phyloP scores from a whole-genome alignment of 1,140 invertebrate species.

The Lucilia sericata region DNA sequence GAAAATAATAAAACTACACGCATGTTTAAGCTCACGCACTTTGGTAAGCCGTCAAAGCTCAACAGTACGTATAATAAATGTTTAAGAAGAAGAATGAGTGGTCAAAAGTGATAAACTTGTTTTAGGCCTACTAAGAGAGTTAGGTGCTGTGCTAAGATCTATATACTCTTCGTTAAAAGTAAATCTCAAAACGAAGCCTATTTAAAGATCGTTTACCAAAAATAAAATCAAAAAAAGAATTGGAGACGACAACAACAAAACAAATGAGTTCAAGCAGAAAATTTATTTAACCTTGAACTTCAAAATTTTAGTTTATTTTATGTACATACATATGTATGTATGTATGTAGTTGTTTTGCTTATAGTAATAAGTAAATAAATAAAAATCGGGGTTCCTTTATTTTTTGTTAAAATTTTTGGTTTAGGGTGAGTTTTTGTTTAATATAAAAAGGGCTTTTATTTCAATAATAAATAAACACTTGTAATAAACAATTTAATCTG shows the following conservation, averaged over 20 bases:
- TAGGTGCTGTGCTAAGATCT: no score
- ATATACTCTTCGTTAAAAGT: no score
- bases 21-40: constrained; percentile 14
- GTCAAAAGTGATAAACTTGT: no score
- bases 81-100: no score
- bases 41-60: no score
- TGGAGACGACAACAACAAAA: neutral
- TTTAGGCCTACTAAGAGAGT: no score
- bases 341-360: neutral
- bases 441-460: neutral
- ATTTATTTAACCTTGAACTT: constrained; percentile 38
- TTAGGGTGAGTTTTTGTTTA: neutral
- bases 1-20: neutral
- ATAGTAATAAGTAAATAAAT: neutral
- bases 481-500: constrained; percentile 8
- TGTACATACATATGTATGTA: neutral
- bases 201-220: neutral
- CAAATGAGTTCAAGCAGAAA: constrained; percentile 11
- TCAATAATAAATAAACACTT: neutral
- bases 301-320: neutral
- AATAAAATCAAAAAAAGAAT: neutral
- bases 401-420: neutral
- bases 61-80: no score
- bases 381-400: neutral
- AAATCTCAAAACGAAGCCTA: neutral